These are phyloP conservation scores for Allacma fusca DNA, from an alignment of 2,888 invertebrate species.

Conservation along the genomic window DNA sequence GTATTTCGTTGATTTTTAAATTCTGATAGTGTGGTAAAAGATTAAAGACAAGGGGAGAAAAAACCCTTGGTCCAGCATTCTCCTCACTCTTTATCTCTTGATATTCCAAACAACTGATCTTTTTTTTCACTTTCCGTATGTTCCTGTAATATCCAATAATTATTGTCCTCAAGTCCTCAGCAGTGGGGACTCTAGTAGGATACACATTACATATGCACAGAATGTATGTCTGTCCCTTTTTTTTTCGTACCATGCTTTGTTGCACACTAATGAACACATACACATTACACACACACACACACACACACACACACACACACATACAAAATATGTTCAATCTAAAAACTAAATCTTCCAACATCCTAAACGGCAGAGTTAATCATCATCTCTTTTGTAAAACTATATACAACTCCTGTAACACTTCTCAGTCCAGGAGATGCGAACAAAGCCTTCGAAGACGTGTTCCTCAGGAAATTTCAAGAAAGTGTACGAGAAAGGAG, in stretches of 20 bases:
- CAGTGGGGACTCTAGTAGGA: no score
- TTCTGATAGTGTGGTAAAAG: neutral
- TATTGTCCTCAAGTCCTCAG: constrained; percentile 4
- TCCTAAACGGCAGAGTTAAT: no score
- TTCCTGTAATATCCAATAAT: neutral
- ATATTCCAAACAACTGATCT: neutral
- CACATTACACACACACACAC: neutral
- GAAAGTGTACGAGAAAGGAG: neutral
- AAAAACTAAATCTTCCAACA: no score
- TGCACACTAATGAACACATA: constrained; percentile 30
- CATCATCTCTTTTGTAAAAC: no score
- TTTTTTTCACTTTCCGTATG: constrained; percentile 1
- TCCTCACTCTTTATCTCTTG: constrained; percentile 1
- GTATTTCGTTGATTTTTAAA: constrained; percentile 2
- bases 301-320: neutral
- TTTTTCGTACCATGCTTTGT: constrained; percentile 26
- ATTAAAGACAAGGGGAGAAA: neutral
- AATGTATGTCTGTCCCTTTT: no score
- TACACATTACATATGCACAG: no score
- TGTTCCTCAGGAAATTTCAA: neutral
- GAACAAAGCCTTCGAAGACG: no score
- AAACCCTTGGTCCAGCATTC: neutral
- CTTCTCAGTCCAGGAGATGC: no score
- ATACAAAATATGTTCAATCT: no score
- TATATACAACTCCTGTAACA: no score